Percentiles rank a stretch among this genome's conserved stretches.
phyloP scores from a whole-genome alignment of 2,888 invertebrate genomes.

The Chloroclysta siterata region DNA sequence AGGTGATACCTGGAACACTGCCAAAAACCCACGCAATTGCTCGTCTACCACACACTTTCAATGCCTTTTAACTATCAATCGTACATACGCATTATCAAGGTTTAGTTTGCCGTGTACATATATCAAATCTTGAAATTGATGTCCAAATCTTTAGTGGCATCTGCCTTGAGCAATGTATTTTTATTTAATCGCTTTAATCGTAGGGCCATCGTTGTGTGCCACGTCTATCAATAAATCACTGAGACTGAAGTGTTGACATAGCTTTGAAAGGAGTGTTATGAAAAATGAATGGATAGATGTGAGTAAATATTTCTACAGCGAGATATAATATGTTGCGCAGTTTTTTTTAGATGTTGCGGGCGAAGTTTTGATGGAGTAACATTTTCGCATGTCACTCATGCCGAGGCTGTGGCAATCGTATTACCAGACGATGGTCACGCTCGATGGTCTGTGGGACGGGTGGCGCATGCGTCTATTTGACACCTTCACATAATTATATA shows the following conservation, averaged over 20 bases:
- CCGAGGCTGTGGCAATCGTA: constrained; percentile 20
- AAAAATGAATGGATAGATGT: constrained; percentile 38
- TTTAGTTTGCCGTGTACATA: constrained; percentile 43
- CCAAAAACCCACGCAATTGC: constrained; percentile 75
- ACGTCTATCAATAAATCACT: constrained; percentile 57
- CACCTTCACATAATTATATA: constrained; percentile 51
- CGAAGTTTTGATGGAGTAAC: constrained; percentile 1
- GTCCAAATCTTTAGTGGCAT: constrained; percentile 76
- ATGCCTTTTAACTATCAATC: constrained; percentile 49
- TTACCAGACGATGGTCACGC: constrained; percentile 44
- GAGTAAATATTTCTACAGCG: constrained; percentile 3
- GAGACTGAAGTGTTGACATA: constrained; percentile 50
- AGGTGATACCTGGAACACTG: constrained; percentile 76
- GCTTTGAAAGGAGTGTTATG: constrained; percentile 50
- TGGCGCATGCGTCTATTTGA: constrained; percentile 63
- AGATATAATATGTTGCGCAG: constrained; percentile 14
- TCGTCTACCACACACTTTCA: constrained; percentile 52
- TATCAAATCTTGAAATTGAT: constrained; percentile 67
- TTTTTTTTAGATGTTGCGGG: constrained; percentile 19
- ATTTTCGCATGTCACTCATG: constrained; percentile 25
- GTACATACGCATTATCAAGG: constrained; percentile 47
- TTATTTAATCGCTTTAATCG: constrained; percentile 66
- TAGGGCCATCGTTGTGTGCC: constrained; percentile 58
- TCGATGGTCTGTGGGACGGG: constrained; percentile 56
- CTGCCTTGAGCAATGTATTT: constrained; percentile 73